Conservation (phyloP, 2,113 vertebrate genomes). For the Daphoenositta chrysoptera region DNA sequence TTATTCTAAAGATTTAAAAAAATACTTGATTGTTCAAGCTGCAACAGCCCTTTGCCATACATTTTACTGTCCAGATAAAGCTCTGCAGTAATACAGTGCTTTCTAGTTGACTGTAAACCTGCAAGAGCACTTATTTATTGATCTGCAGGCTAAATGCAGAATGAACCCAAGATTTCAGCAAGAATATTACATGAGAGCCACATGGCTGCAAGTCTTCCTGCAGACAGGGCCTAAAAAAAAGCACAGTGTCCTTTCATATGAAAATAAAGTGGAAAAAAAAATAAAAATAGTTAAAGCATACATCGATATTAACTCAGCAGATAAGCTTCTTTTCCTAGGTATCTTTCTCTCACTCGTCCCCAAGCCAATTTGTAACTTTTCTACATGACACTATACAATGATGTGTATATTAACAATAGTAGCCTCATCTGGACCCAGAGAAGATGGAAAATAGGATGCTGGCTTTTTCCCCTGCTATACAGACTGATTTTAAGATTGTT, state of each 20-base stretch:
- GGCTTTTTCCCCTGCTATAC: neutral
- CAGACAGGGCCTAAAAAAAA: neutral
- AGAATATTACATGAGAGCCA: neutral
- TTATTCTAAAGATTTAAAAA: neutral
- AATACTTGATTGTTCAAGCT: neutral
- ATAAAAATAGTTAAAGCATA: neutral
- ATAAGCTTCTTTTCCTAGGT: neutral
- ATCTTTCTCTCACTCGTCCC: neutral
- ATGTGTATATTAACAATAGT: neutral
- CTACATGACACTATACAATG: neutral
- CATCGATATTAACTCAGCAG: neutral
- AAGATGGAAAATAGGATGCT: neutral
- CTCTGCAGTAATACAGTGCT: neutral
- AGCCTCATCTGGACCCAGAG: neutral
- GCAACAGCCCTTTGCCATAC: neutral
- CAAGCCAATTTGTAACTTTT: neutral
- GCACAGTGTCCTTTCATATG: neutral
- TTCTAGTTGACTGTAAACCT: neutral
- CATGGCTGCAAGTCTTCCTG: neutral
- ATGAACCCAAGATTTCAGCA: neutral
- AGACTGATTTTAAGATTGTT: neutral
- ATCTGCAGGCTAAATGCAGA: neutral
- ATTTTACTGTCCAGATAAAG: neutral
- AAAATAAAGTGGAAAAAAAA: neutral
- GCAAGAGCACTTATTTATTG: neutral